phyloP scores from a whole-genome alignment of 2,888 invertebrate species.

The Quadriops clusia region DNA sequence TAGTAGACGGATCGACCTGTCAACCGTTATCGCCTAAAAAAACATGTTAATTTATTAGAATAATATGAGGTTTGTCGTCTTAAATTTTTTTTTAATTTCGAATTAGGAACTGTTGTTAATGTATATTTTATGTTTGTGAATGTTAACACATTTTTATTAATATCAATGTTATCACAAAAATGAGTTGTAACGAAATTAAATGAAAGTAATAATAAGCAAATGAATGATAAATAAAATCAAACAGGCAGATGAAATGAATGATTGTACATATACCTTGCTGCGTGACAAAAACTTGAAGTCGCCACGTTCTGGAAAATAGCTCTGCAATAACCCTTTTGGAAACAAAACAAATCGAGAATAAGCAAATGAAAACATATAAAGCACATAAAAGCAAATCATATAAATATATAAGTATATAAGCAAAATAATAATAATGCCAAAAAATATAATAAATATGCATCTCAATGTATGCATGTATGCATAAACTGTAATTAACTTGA shows the following conservation, averaged over 20 bases:
- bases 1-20: conserved; percentile 22
- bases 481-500: too few species aligned
- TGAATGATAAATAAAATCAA: conserved; percentile 13
- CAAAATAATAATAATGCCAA: conserved; percentile 1
- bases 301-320: conserved; percentile 32
- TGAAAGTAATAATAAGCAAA: conserved; percentile 8
- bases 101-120: background rate
- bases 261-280: conserved; percentile 27
- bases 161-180: background rate
- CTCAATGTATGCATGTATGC: too few species aligned
- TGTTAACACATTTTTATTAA: background rate
- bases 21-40: conserved; percentile 30
- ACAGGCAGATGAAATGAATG: conserved; percentile 17
- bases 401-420: conserved; percentile 11
- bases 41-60: too few species aligned
- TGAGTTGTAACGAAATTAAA: conserved; percentile 8
- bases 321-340: conserved; percentile 32
- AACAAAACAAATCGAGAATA: conserved; percentile 20
- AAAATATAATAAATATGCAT: conserved; percentile 5
- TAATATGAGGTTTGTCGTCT: conserved; percentile 2
- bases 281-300: conserved; percentile 33
- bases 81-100: background rate
- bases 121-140: background rate
- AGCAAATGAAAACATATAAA: conserved; percentile 19
- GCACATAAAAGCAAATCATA: conserved; percentile 16